These are phyloP conservation scores for Rhagoletis zephyria DNA, from an alignment of 1,140 invertebrate species.

Conservation along the genomic window DNA sequence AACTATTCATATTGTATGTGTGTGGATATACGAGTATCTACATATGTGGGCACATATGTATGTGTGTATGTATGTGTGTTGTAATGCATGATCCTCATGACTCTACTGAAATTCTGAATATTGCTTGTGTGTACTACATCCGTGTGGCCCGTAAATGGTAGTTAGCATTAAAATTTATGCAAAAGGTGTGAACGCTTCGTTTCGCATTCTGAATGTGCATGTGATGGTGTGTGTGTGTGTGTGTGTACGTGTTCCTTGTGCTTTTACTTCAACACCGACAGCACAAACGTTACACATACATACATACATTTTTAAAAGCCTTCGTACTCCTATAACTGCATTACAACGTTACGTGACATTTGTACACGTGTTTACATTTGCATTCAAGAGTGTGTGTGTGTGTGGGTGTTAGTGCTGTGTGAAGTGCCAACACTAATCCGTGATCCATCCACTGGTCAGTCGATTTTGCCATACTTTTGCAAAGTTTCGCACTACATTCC, in stretches of 20 bases:
- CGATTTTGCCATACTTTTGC: slow-evolving; percentile 27
- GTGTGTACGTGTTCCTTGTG: not conserved
- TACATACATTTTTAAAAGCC: not conserved
- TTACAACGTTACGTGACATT: slow-evolving; percentile 42
- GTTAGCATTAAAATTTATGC: slow-evolving; percentile 71
- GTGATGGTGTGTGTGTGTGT: not conserved
- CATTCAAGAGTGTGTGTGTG: not conserved
- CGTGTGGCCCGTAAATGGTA: slow-evolving; percentile 65
- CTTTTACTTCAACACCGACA: not conserved
- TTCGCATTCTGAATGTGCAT: not conserved
- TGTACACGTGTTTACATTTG: not conserved
- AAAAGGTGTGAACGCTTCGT: slow-evolving; percentile 57
- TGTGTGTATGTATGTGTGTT: not conserved
- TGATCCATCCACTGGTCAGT: slow-evolving; percentile 35
- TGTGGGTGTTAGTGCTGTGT: not conserved
- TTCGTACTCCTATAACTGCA: not conserved
- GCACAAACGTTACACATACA: not conserved
- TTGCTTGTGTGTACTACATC: not conserved
- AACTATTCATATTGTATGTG: not conserved
- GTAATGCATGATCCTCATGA: not conserved
- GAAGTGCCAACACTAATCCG: slow-evolving; percentile 41
- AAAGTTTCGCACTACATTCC: not conserved
- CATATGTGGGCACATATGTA: too few species aligned
- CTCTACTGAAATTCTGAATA: not conserved
- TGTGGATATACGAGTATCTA: not conserved